Base-by-base conservation (phyloP, 2,888 invertebrate species). In the Callyntrura guangdongensis region DNA sequence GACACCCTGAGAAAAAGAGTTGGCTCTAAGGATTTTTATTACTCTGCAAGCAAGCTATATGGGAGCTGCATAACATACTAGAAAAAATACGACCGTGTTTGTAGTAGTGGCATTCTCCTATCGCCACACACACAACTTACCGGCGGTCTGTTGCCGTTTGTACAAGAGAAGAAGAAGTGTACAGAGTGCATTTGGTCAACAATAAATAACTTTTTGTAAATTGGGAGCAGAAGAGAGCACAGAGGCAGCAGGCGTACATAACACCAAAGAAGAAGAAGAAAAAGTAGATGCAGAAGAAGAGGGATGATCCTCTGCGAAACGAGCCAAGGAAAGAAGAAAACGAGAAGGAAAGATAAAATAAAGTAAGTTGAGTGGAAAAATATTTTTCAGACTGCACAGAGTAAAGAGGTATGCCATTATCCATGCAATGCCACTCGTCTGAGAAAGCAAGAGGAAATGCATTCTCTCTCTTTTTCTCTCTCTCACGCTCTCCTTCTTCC, bases 141-240 rank as follows among this genome's bases (percentile, higher is more conserved):
- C 17, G 20, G 3, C 56, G 9, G 56, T 11, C 56, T 20, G 4
- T 61, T 17, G 61, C 25, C 27, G 45, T n/a, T n/a, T n/a, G n/a
- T n/a, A n/a, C n/a, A n/a, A n/a, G n/a, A n/a, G n/a, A n/a, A n/a
- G n/a, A n/a, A n/a, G n/a, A n/a, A 11, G 20, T 1, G 20, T 11
- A 20, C 22, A 84, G 81, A 77, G 87, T 87, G 87, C 88, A 88
- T 88, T 88, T 88, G 88, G 88, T 88, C 88, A 88, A 88, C 88
- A 88, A 88, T 88, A 88, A 88, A 88, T 88, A 88, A 82, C 82
- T 82, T 77, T 77, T 82, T 82, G 81, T 81, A 88, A 88, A 82
- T 88, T 88, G 82, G 81, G 59, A 59, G 45, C 81, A 81, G 14
- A 81, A 77, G 53, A 49, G 22, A n/a, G n/a, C 47, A 77, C n/a